phyloP scores from a whole-genome alignment of 2,113 vertebrate species.

The Cottus gobio region DNA sequence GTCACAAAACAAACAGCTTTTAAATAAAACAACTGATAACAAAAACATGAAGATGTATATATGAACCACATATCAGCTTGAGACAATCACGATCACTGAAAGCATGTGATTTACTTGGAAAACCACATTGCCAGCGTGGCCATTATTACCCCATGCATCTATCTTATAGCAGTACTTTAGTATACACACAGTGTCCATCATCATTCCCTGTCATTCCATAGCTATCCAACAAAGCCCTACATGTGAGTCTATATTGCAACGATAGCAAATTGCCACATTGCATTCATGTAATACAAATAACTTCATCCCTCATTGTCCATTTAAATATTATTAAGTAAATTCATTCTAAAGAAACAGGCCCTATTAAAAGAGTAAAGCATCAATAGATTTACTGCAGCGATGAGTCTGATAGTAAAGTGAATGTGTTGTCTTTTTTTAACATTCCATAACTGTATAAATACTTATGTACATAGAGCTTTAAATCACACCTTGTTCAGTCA shows the following conservation, averaged over 20 bases:
- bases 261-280: conserved; percentile 16
- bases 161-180: conserved; percentile 28
- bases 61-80: conserved; percentile 26
- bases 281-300: conserved; percentile 16
- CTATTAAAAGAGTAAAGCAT: conserved; percentile 16
- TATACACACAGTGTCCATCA: neutral
- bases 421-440: neutral
- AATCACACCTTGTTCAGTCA: conserved; percentile 9
- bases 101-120: conserved; percentile 8
- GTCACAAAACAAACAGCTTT: conserved; percentile 21
- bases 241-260: conserved; percentile 34
- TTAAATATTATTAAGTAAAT: conserved; percentile 33
- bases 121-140: conserved; percentile 4
- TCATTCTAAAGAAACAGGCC: conserved; percentile 27
- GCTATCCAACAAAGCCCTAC: conserved; percentile 5
- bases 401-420: conserved; percentile 22
- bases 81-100: conserved; percentile 41
- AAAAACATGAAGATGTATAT: conserved; percentile 36
- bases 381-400: conserved; percentile 44
- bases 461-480: conserved; percentile 42
- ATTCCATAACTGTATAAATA: conserved; percentile 45
- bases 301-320: conserved; percentile 2
- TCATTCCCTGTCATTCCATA: conserved; percentile 18
- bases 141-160: neutral
- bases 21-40: conserved; percentile 59